Base-by-base conservation (phyloP, 2,888 invertebrate genomes). In the Apomyelois bistriatella region DNA sequence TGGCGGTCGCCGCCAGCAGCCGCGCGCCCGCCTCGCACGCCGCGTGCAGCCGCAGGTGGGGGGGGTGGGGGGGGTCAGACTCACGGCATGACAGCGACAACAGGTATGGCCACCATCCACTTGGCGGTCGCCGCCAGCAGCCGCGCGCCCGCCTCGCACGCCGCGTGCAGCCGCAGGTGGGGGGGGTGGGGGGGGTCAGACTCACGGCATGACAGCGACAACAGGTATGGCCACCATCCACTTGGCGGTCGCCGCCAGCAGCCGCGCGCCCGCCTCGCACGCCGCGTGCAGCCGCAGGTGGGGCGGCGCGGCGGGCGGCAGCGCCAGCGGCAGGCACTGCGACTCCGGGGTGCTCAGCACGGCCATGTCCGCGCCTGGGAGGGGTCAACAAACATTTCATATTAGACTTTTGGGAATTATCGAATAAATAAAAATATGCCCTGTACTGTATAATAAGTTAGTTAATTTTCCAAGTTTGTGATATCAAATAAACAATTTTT, bases 61-160 rank as follows among this genome's bases (percentile, higher is more conserved):
- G n/a, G n/a, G n/a, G n/a, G n/a, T n/a, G n/a, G n/a, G n/a, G n/a
- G n/a, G n/a, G n/a, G n/a, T n/a, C n/a, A 37, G 53, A 77, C 79
- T 66, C 17, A 96, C 96, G 93, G 94, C 65, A 98, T 91, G 30
- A 94, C 92, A 68, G 95, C 94, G 77, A 97, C 97, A 41, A 95
- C 95, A 22, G 95, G 94, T 66, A 98, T 93, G 66, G 95, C 95
- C 61, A 95, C 92, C 49, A 97, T 93, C 97, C 98, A 99, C 72
- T 98, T 95, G 54, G 98, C 95, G 10, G 95, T 94, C 8, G 98
- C 93, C 73, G 98, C 98, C 53, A 99, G 92, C 52, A 99, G 92
- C 48, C 99, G 90, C 1, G 98, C 97, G 17, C 97, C 98, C 64
- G 96, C 97, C 90, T 99, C 99, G 86, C 98, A 99, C 49, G 97